Percentiles rank a stretch among this genome's conserved stretches.
Conservation (phyloP, 2,113 vertebrate species). For the Paraplagusia blochii region DNA sequence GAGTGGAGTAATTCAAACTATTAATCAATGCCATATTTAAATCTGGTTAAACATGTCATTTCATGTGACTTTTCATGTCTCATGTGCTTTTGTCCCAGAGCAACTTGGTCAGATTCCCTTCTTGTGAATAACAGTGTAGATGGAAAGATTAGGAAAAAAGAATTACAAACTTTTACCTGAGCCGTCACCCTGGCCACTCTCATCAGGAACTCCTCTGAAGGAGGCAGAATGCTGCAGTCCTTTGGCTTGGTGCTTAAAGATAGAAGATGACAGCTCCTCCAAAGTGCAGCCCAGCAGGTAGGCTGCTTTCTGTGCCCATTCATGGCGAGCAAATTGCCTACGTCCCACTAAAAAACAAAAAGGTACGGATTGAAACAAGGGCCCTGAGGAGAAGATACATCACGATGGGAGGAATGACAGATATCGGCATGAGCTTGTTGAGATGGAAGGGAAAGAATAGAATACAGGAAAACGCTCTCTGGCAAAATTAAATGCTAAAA, state of each 20-base stretch:
- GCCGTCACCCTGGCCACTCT: constrained; percentile 72
- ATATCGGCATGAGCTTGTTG: neutral
- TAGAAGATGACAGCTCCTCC: constrained; percentile 92
- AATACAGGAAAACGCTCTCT: neutral
- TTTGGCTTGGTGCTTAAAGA: constrained; percentile 93
- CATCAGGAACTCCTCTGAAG: constrained; percentile 88
- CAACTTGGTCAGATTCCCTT: too few relatives aligned
- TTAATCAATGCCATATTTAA: too few relatives aligned
- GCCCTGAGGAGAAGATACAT: neutral
- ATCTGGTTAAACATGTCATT: too few relatives aligned
- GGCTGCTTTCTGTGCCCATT: constrained; percentile 96
- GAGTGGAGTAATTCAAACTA: too few relatives aligned
- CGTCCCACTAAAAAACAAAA: constrained; percentile 74
- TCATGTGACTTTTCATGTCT: too few relatives aligned
- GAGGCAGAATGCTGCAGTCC: constrained; percentile 88
- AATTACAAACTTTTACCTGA: constrained; percentile 61
- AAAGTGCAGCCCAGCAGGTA: constrained; percentile 89
- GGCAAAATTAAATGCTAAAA: neutral
- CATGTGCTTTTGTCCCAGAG: too few relatives aligned
- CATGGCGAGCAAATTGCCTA: constrained; percentile 92
- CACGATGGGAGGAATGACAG: neutral
- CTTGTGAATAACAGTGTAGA: too few relatives aligned
- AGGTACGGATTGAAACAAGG: neutral
- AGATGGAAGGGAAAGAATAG: neutral
- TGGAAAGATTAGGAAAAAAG: too few relatives aligned